phyloP scores from a whole-genome alignment of 2,113 vertebrate genomes.

The Capricornis sumatraensis region DNA sequence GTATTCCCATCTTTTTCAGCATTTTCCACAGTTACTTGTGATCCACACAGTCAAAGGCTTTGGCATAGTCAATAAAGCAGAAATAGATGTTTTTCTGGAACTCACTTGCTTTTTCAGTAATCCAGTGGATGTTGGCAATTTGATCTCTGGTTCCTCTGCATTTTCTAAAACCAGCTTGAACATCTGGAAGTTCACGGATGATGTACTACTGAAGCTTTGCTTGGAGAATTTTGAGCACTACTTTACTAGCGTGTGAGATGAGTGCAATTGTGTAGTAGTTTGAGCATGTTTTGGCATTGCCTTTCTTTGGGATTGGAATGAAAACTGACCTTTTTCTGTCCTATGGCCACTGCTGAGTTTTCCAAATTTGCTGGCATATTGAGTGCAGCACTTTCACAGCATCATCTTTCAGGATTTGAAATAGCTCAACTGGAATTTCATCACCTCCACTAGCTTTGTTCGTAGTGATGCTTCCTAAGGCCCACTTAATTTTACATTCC shows the following conservation, averaged over 20 bases:
- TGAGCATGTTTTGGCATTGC: neutral
- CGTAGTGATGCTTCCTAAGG: neutral
- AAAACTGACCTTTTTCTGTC: neutral
- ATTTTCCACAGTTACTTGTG: neutral
- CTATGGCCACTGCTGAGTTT: neutral
- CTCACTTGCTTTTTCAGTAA: rapidly evolving
- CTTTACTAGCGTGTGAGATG: rapidly evolving
- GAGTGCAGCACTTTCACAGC: neutral
- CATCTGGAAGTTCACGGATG: neutral
- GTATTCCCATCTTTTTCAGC: too few relatives aligned
- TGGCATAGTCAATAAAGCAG: neutral
- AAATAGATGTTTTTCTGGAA: neutral
- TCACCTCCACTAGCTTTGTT: neutral
- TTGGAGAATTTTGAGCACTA: neutral
- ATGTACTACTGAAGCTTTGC: neutral
- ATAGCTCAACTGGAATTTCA: neutral
- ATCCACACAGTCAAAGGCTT: neutral
- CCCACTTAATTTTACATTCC: neutral
- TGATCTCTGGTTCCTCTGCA: neutral
- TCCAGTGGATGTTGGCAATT: neutral
- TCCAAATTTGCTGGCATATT: neutral
- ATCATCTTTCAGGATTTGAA: neutral
- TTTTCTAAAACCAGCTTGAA: neutral
- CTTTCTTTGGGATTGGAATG: neutral
- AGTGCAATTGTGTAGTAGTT: neutral